Evolutionary conservation across 2,888 invertebrate genomes (phyloP).

Genomic region (Liopterus haemorrhoidalis): DNA sequence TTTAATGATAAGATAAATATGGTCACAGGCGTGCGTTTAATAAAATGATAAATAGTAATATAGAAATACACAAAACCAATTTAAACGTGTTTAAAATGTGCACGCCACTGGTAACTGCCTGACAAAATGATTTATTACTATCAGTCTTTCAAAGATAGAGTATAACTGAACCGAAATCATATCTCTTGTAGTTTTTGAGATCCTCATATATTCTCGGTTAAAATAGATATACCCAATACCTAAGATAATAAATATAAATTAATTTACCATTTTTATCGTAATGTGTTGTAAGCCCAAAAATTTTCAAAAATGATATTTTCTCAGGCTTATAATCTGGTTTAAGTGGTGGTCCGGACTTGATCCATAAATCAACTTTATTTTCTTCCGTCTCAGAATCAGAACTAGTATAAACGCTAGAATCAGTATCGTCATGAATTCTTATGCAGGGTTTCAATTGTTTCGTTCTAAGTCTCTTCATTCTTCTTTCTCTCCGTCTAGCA

Average conservation of each 20-base stretch:
- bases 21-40: too few relatives aligned
- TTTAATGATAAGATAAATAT: too few relatives aligned
- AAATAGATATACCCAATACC: too few relatives aligned
- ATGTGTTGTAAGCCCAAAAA: slow-evolving; percentile 59
- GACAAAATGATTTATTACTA: too few relatives aligned
- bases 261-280: slow-evolving; percentile 55
- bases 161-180: too few relatives aligned
- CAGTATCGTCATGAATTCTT: slow-evolving; percentile 42
- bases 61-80: too few relatives aligned
- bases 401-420: slow-evolving; percentile 48
- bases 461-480: slow-evolving; percentile 29
- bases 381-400: slow-evolving; percentile 47
- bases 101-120: too few relatives aligned
- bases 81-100: too few relatives aligned
- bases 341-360: slow-evolving; percentile 53
- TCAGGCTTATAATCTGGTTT: slow-evolving; percentile 48
- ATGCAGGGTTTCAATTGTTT: slow-evolving; percentile 8
- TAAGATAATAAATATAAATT: slow-evolving; percentile 22
- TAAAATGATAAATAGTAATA: too few relatives aligned
- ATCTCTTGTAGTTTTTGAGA: too few relatives aligned
- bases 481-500: slow-evolving; percentile 37
- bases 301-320: slow-evolving; percentile 57
- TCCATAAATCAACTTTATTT: slow-evolving; percentile 44
- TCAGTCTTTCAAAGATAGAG: too few relatives aligned
- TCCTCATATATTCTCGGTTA: too few relatives aligned